Percentiles rank a stretch among this genome's conserved stretches.
Evolutionary conservation across 1,140 invertebrate species (phyloP).

Genomic region (Drosophila punjabiensis): DNA sequence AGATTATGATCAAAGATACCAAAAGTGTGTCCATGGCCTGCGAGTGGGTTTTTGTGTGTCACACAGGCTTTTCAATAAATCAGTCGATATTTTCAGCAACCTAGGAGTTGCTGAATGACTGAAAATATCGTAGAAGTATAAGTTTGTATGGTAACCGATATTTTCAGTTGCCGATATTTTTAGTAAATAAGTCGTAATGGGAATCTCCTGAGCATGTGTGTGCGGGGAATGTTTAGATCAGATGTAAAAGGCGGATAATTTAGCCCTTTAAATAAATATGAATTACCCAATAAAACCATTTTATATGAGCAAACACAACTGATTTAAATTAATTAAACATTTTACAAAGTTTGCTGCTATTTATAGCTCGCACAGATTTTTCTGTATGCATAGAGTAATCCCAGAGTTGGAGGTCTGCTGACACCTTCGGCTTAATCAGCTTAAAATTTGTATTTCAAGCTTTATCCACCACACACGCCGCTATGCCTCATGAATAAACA

Average conservation of each 20-base stretch:
- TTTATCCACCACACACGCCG: constrained; percentile 28
- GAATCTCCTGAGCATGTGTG: background rate
- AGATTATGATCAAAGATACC: too few relatives aligned
- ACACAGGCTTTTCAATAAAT: too few relatives aligned
- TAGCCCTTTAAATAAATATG: background rate
- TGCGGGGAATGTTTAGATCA: background rate
- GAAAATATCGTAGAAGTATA: too few relatives aligned
- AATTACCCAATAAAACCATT: background rate
- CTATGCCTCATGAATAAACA: constrained; percentile 43
- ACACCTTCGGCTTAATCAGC: constrained; percentile 39
- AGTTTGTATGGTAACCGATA: too few relatives aligned
- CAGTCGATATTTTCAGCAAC: too few relatives aligned
- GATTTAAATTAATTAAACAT: constrained; percentile 22
- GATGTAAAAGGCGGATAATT: background rate
- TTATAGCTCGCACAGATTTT: constrained; percentile 13
- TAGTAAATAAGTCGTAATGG: too few relatives aligned
- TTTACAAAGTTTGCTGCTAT: constrained; percentile 13
- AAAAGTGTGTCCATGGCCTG: too few relatives aligned
- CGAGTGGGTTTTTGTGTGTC: too few relatives aligned
- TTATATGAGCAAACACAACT: background rate
- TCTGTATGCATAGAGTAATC: constrained; percentile 29
- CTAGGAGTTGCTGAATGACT: too few relatives aligned
- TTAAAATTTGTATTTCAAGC: constrained; percentile 25
- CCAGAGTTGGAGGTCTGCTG: constrained; percentile 18
- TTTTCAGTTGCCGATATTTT: too few relatives aligned